Percentiles rank a stretch among this genome's conserved stretches.
phyloP scores from a whole-genome alignment of 1,140 invertebrate genomes.

The Microplitis demolitor region DNA sequence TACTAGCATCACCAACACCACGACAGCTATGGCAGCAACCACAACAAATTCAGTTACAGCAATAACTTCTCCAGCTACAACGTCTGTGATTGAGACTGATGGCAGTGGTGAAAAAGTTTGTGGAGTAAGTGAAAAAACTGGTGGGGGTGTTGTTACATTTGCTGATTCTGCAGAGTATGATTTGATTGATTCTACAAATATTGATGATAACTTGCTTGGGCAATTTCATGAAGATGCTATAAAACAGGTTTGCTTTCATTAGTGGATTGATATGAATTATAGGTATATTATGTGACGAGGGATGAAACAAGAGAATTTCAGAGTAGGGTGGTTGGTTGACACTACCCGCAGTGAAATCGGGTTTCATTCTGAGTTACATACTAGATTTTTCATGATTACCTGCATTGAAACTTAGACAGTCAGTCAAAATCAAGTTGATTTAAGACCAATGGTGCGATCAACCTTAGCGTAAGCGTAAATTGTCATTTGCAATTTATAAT shows the following conservation, averaged over 20 bases:
- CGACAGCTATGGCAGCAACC: not conserved
- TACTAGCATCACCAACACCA: not conserved
- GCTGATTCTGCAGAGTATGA: slow-evolving; percentile 55
- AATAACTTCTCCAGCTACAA: not conserved
- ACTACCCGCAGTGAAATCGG: too few species aligned
- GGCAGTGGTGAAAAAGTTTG: slow-evolving; percentile 32
- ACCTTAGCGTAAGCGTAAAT: too few species aligned
- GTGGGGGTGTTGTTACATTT: slow-evolving; percentile 45
- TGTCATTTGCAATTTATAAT: too few species aligned
- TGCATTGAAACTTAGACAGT: too few species aligned
- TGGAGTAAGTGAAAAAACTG: slow-evolving; percentile 41
- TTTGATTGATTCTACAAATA: slow-evolving; percentile 44
- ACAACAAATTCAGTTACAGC: slow-evolving; percentile 23
- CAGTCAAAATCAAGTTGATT: too few species aligned
- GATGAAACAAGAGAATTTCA: too few species aligned
- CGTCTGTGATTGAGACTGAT: slow-evolving; percentile 35
- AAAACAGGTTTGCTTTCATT: slow-evolving; percentile 61
- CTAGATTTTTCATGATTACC: too few species aligned
- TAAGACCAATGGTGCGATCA: too few species aligned
- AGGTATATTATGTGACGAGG: not conserved
- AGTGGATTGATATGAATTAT: not conserved
- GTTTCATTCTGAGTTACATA: too few species aligned
- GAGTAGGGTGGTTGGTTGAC: too few species aligned
- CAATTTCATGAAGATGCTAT: slow-evolving; percentile 78
- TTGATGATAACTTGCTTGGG: slow-evolving; percentile 67